A percentile compares a stretch with the other conserved stretches of the same genome.
These are phyloP conservation scores for Heteromyza rotundicornis DNA, from an alignment of 2,888 invertebrate genomes.

Conservation along the genomic window DNA sequence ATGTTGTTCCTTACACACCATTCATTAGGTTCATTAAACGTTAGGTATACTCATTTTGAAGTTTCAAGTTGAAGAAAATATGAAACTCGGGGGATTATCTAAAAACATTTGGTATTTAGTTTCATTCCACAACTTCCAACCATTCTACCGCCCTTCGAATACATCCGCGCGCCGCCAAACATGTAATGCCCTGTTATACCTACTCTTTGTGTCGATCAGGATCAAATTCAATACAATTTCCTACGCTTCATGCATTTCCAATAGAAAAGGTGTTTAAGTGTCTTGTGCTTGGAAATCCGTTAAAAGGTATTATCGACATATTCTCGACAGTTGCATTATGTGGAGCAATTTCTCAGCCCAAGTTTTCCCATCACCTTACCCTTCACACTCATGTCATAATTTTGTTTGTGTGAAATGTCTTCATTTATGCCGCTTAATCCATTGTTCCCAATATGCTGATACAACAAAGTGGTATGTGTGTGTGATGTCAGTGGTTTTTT, in stretches of 20 bases:
- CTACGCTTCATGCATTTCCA: not conserved
- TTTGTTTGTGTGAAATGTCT: constrained; percentile 2
- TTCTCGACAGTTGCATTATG: constrained; percentile 16
- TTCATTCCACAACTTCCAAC: too few species aligned
- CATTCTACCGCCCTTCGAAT: too few species aligned
- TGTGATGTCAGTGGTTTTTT: too few species aligned
- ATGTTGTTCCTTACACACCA: too few species aligned
- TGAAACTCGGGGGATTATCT: too few species aligned
- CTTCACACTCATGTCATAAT: not conserved
- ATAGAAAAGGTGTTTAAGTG: not conserved
- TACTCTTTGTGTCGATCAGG: not conserved
- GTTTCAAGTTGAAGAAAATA: too few species aligned
- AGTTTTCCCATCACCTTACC: not conserved
- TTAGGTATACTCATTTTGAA: too few species aligned
- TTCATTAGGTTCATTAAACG: too few species aligned
- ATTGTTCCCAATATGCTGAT: not conserved
- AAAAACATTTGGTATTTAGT: too few species aligned
- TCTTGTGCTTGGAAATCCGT: constrained; percentile 5
- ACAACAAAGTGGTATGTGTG: not conserved
- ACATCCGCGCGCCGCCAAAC: too few species aligned
- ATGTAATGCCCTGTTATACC: not conserved
- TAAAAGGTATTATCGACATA: constrained; percentile 18
- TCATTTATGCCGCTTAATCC: not conserved
- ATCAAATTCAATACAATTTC: not conserved
- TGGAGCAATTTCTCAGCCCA: not conserved